phyloP scores from a whole-genome alignment of 2,797 vertebrate species.

The Acrocephalus scirpaceus region DNA sequence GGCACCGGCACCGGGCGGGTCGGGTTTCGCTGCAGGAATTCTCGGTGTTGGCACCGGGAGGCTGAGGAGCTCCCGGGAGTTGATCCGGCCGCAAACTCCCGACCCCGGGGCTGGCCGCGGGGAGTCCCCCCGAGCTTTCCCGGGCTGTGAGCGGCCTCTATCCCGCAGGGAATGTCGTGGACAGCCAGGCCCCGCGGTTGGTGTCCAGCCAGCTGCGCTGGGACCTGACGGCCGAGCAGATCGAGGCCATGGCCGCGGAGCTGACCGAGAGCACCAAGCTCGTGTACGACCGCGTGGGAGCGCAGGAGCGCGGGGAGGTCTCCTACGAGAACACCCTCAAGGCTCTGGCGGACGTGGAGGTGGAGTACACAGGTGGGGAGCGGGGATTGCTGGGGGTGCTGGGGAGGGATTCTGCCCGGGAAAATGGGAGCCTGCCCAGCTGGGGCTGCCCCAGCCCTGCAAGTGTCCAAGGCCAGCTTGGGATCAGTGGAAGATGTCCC shows the following conservation, averaged over 20 bases:
- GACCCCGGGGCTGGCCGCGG: too few relatives aligned
- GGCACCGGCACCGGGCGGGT: neutral
- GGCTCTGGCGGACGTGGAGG: slow-evolving; percentile 89
- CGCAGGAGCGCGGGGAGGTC: slow-evolving; percentile 78
- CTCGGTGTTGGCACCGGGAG: fast-evolving
- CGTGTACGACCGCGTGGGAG: slow-evolving; percentile 88
- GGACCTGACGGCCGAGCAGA: slow-evolving; percentile 87
- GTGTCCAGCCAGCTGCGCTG: slow-evolving; percentile 83
- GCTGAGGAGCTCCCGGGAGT: fast-evolving
- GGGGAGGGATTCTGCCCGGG: neutral
- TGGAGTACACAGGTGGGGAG: slow-evolving; percentile 87
- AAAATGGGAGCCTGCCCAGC: too few relatives aligned
- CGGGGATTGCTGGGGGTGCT: neutral
- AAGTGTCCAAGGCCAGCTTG: neutral
- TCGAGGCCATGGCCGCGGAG: slow-evolving; percentile 77
- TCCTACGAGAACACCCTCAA: slow-evolving; percentile 88
- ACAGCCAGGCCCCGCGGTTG: slow-evolving; percentile 44
- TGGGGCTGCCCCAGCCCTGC: neutral
- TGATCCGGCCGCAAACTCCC: fast-evolving
- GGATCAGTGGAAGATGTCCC: fast-evolving
- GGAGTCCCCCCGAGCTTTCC: too few relatives aligned
- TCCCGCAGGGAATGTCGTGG: slow-evolving; percentile 79
- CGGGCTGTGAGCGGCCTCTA: too few relatives aligned
- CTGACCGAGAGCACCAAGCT: slow-evolving; percentile 86
- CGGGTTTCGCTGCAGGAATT: neutral